Evolutionary conservation across 2,888 invertebrate genomes (phyloP), one percentile per base, ranked within the genome.

Genomic region (Crossocerus cetratus): DNA sequence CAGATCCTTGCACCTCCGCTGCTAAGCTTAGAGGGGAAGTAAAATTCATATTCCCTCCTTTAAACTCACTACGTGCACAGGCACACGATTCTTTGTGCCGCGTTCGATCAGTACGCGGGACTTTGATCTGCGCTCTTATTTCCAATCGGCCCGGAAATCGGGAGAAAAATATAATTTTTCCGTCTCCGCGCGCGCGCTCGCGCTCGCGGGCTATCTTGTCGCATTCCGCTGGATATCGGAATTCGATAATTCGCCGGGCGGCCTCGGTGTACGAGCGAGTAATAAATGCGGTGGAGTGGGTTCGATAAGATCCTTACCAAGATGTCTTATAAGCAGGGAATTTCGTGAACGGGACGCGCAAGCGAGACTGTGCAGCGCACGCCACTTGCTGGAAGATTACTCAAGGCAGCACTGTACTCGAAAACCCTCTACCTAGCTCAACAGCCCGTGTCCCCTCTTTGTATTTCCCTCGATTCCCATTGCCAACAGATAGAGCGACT

Each of bases 101-200:
- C 8, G 32, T 44, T 49, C 22, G 53, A 44, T 20, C 60, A 16
- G 56, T 57, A 43, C 20, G 16, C 21, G 20, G 53, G 55, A 53
- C 58, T 43, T 18, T 63, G 62, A 63, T 65, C 62, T 32, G 0
- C 18, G 43, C 45, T 60, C 22, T 22, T 59, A 32, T 42, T 72
- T 72, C 68, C 66, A 63, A 68, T 62, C 63, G 63, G 21, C 23
- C 18, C n/a, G 18, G 14, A 49, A 72, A 72, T 71, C 45, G 58
- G 55, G 44, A 20, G 20, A 21, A 21, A 21, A 60, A 45, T 60
- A 45, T 45, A 16, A 45, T 60, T 60, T 60, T 49, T 44, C 43
- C 21, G 23, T 11, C 18, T 57, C 18, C 32, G 3, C 16, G 11
- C 32, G 16, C 16, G n/a, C n/a, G n/a, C n/a, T n/a, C n/a, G n/a